Evolutionary conservation across 2,113 vertebrate genomes (phyloP).

Genomic region (Suncus etruscus): DNA sequence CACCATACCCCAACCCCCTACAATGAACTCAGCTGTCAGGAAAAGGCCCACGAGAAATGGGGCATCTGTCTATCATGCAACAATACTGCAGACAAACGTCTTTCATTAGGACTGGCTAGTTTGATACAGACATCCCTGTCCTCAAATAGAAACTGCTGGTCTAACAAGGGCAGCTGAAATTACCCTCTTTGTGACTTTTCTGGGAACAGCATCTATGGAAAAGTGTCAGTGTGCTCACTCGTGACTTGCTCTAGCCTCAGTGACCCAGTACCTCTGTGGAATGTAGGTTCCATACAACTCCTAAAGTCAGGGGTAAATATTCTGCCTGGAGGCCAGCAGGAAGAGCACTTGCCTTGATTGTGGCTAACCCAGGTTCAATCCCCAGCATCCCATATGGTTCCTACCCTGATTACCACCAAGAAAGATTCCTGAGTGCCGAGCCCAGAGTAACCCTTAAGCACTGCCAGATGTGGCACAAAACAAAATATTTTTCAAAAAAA

Average conservation of each 20-base stretch:
- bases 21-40: not conserved
- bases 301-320: constrained; percentile 26
- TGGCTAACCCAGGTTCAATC: too few species aligned
- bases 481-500: too few species aligned
- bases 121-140: not conserved
- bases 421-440: too few species aligned
- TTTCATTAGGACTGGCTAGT: constrained; percentile 26
- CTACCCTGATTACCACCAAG: too few species aligned
- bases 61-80: not conserved
- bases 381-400: too few species aligned
- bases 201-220: constrained; percentile 20
- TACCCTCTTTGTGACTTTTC: constrained; percentile 16
- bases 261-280: constrained; percentile 11
- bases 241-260: constrained; percentile 12
- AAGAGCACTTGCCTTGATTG: too few species aligned
- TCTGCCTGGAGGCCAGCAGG: too few species aligned
- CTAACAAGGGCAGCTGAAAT: constrained; percentile 52
- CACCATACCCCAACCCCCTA: not conserved
- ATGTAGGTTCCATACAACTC: not conserved
- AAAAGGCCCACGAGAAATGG: constrained; percentile 35
- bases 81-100: not conserved
- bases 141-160: constrained; percentile 1
- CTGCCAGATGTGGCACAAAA: too few species aligned
- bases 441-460: too few species aligned
- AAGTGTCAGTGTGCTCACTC: not conserved